These are phyloP conservation scores for Gavia stellata DNA, from an alignment of 2,113 vertebrate species.

Conservation along the genomic window DNA sequence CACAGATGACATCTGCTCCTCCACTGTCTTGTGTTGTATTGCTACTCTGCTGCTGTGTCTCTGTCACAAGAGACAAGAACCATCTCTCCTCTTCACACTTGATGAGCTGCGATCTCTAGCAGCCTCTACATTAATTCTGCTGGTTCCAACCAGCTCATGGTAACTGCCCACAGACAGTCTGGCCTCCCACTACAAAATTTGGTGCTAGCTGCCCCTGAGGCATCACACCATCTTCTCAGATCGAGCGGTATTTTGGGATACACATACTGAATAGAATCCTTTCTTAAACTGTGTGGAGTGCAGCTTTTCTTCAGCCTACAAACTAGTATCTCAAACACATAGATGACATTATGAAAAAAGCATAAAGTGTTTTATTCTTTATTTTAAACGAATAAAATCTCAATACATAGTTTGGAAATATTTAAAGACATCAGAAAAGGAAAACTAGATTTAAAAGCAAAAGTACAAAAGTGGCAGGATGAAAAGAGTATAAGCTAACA, in stretches of 20 bases:
- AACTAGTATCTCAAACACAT: neutral
- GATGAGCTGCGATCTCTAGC: neutral
- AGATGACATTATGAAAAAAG: neutral
- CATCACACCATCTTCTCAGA: neutral
- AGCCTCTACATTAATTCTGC: neutral
- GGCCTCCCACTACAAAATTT: neutral
- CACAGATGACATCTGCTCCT: neutral
- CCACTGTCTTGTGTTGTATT: neutral
- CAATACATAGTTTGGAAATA: constrained; percentile 30
- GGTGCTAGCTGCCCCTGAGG: neutral
- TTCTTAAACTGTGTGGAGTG: neutral
- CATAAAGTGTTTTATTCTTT: constrained; percentile 63
- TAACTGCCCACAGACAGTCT: neutral
- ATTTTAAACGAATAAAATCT: constrained; percentile 62
- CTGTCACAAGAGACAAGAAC: neutral
- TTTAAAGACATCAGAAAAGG: neutral
- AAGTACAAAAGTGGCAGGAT: constrained; percentile 16
- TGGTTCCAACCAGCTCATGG: neutral
- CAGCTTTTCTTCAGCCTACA: neutral
- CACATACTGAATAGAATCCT: neutral
- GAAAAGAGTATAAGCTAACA: neutral
- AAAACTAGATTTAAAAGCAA: constrained; percentile 28
- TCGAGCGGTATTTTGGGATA: neutral
- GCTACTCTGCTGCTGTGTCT: neutral
- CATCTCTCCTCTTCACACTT: neutral